Conservation (phyloP, 2,113 vertebrate genomes). For the Salvelinus alpinus region DNA sequence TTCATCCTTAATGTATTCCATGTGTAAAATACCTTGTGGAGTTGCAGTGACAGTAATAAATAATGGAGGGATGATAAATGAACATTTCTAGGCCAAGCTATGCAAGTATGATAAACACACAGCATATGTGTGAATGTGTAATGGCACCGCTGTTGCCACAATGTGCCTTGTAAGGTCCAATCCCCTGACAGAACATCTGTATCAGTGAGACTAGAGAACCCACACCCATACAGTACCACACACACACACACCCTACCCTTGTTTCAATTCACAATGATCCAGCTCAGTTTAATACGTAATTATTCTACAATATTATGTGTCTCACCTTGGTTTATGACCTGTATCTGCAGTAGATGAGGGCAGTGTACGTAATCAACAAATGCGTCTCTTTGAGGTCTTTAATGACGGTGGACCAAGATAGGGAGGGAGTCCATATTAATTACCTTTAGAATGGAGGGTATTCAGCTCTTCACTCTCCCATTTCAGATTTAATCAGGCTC, state of each 20-base stretch:
- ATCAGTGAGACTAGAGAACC: slow-evolving; percentile 32
- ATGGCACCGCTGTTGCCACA: slow-evolving; percentile 39
- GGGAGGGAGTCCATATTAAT: slow-evolving; percentile 23
- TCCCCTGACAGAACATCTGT: slow-evolving; percentile 62
- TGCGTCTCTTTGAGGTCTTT: slow-evolving; percentile 23
- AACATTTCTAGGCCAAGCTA: slow-evolving; percentile 28
- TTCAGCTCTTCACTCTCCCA: slow-evolving; percentile 11
- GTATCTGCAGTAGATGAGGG: neutral
- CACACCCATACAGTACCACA: slow-evolving; percentile 1
- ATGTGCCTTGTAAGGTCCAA: slow-evolving; percentile 49
- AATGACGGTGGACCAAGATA: slow-evolving; percentile 16
- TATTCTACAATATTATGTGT: too few species aligned
- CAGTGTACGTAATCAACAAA: slow-evolving; percentile 26
- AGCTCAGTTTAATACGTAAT: too few species aligned
- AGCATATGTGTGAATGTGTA: slow-evolving; percentile 59
- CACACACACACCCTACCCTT: neutral
- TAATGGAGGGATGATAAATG: slow-evolving; percentile 66
- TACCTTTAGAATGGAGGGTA: slow-evolving; percentile 32
- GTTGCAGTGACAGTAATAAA: slow-evolving; percentile 56
- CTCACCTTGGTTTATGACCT: slow-evolving; percentile 11
- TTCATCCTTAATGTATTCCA: slow-evolving; percentile 58
- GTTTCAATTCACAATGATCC: neutral
- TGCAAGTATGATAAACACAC: slow-evolving; percentile 49
- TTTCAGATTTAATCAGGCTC: slow-evolving; percentile 29
- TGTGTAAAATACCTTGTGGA: slow-evolving; percentile 62